phyloP scores from a whole-genome alignment of 2,113 vertebrate genomes.

The Phodopus roborovskii region DNA sequence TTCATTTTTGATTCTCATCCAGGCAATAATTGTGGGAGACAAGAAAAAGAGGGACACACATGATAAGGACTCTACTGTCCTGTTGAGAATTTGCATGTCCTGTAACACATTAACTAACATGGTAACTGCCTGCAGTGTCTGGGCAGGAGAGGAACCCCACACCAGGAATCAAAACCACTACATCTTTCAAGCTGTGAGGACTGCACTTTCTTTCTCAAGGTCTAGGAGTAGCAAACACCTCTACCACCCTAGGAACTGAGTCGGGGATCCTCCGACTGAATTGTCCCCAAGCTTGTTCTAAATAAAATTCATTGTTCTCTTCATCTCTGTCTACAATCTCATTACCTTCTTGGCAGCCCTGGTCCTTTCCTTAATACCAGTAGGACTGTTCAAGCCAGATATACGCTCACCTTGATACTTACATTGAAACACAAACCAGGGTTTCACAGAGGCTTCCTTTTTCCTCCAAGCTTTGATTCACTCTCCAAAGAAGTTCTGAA shows the following conservation, averaged over 20 bases:
- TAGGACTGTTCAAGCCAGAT: not conserved
- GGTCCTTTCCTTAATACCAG: not conserved
- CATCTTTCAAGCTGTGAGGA: not conserved
- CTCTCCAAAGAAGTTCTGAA: not conserved
- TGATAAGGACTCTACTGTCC: not conserved
- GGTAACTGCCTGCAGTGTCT: not conserved
- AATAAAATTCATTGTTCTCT: not conserved
- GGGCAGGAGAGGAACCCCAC: not conserved
- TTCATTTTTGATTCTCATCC: conserved; percentile 18
- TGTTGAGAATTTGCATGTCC: not conserved
- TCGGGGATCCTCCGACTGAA: not conserved
- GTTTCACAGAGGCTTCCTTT: not conserved
- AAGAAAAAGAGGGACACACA: not conserved
- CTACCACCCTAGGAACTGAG: not conserved
- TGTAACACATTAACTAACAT: not conserved
- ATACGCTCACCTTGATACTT: not conserved
- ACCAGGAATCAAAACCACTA: not conserved
- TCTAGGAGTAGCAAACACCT: not conserved
- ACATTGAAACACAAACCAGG: not conserved
- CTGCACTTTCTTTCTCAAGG: not conserved
- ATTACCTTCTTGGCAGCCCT: not conserved
- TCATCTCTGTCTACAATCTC: not conserved
- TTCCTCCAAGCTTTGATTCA: not conserved
- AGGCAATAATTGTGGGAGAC: not conserved
- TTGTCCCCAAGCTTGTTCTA: not conserved